Evolutionary conservation across 2,113 vertebrate species (phyloP).

Genomic region (Talpa occidentalis): DNA sequence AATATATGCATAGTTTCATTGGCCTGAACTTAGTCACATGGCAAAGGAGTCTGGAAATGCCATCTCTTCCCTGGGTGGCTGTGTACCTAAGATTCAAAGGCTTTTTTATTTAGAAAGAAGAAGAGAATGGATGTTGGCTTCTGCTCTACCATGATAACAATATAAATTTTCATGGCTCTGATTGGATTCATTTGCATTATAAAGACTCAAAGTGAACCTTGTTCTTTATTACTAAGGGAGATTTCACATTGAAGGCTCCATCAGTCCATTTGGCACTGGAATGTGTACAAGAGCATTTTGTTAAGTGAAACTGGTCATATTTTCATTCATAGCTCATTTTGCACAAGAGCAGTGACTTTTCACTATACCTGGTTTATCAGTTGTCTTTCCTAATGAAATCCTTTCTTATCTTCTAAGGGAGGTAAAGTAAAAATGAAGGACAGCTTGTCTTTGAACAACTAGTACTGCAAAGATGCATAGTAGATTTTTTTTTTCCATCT

Average conservation of each 20-base stretch:
- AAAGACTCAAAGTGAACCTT: constrained; percentile 2
- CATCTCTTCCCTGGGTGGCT: constrained; percentile 10
- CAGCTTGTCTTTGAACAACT: background rate
- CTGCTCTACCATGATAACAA: background rate
- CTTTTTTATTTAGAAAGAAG: background rate
- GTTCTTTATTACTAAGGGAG: background rate
- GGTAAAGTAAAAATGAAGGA: background rate
- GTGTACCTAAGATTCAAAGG: background rate
- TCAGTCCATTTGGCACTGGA: background rate
- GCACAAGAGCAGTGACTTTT: constrained; percentile 5
- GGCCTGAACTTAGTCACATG: background rate
- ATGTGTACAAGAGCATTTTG: background rate
- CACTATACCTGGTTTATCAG: background rate
- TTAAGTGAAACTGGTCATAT: constrained; percentile 3
- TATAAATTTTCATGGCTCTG: constrained; percentile 18
- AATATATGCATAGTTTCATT: background rate
- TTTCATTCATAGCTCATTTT: constrained; percentile 48
- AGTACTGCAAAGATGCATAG: background rate
- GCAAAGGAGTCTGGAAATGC: background rate
- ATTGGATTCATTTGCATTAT: constrained; percentile 29
- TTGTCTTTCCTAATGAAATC: constrained; percentile 55
- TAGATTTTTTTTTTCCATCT: background rate
- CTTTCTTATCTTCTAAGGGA: constrained; percentile 13
- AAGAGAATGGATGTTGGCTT: background rate
- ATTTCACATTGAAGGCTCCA: background rate